phyloP scores from a whole-genome alignment of 2,113 vertebrate genomes.

The Pristiophorus japonicus region DNA sequence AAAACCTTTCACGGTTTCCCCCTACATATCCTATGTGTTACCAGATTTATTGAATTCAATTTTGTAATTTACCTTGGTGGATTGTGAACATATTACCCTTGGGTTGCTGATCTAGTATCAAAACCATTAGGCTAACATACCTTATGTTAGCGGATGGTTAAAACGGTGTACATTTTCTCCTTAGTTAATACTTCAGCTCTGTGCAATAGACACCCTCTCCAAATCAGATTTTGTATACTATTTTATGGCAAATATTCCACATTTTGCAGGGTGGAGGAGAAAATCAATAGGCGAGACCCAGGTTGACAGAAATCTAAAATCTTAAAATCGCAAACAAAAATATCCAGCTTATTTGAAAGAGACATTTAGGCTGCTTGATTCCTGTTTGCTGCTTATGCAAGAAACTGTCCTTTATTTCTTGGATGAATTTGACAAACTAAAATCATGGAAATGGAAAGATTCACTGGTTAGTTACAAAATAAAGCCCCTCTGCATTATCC shows the following conservation, averaged over 20 bases:
- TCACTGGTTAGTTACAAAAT: neutral
- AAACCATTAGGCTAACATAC: neutral
- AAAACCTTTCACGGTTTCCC: neutral
- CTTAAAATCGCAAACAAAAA: neutral
- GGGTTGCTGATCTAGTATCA: neutral
- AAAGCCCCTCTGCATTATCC: neutral
- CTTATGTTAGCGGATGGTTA: neutral
- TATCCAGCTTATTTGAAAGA: neutral
- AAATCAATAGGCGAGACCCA: neutral
- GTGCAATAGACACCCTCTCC: neutral
- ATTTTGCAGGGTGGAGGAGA: neutral
- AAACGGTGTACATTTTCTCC: neutral
- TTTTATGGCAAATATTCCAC: neutral
- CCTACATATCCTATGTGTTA: neutral
- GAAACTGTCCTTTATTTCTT: neutral
- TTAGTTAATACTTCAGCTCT: neutral
- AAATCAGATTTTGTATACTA: neutral
- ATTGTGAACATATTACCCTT: neutral
- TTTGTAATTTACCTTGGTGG: neutral
- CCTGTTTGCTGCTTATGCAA: neutral
- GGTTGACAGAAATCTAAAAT: neutral
- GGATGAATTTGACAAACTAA: neutral
- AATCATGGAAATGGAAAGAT: neutral
- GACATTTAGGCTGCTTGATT: neutral
- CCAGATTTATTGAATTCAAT: neutral